A percentile compares a stretch with the other conserved stretches of the same genome.
Evolutionary conservation across 2,113 vertebrate species (phyloP).

Genomic region (Salvator merianae): DNA sequence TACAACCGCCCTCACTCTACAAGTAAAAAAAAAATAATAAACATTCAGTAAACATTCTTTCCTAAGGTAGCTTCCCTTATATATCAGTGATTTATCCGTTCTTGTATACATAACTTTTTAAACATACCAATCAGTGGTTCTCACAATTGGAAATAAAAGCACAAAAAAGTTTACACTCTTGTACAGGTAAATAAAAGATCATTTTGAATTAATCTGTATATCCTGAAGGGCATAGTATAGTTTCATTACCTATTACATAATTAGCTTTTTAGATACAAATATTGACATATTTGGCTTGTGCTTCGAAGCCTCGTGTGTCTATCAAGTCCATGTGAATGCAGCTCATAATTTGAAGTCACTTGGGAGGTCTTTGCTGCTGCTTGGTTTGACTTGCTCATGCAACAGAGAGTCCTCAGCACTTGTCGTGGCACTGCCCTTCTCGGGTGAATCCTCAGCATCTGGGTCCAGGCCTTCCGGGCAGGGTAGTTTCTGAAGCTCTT

Average conservation of each 20-base stretch:
- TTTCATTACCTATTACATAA: constrained; percentile 91
- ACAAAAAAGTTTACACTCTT: constrained; percentile 99
- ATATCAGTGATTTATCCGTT: constrained; percentile 92
- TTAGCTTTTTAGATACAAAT: constrained; percentile 99
- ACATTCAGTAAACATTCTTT: constrained; percentile 99
- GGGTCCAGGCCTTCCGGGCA: constrained; percentile 95
- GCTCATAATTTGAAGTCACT: constrained; percentile 91
- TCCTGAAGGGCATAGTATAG: constrained; percentile 91
- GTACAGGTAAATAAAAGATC: constrained; percentile 99
- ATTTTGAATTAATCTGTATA: constrained; percentile 87
- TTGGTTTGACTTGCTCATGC: constrained; percentile 86
- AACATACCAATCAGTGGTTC: constrained; percentile 99
- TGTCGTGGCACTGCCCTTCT: constrained; percentile 80
- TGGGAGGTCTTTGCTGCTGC: constrained; percentile 89
- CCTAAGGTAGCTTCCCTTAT: constrained; percentile 98
- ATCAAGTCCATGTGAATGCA: constrained; percentile 73
- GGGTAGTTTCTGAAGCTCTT: constrained; percentile 94
- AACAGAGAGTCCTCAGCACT: constrained; percentile 79
- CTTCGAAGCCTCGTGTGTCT: constrained; percentile 89
- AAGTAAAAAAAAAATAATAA: constrained; percentile 87
- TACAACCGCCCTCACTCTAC: constrained; percentile 88
- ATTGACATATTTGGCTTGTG: constrained; percentile 98
- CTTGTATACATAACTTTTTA: constrained; percentile 97
- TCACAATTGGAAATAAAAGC: constrained; percentile 98
- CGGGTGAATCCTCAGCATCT: constrained; percentile 83